Evolutionary conservation across 2,113 vertebrate species (phyloP).

Genomic region (Trachemys scripta): DNA sequence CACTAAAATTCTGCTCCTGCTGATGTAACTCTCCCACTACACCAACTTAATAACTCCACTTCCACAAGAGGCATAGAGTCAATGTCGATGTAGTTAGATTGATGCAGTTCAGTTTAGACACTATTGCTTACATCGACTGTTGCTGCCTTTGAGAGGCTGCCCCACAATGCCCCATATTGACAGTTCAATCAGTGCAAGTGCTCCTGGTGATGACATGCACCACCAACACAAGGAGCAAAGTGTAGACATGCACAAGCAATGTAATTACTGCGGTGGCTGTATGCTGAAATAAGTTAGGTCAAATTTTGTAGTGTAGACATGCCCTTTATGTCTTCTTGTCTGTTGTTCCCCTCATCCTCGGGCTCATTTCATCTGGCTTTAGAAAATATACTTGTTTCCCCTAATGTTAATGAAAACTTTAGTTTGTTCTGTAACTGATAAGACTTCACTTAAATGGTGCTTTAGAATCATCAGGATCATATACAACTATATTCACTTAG

Average conservation of each 20-base stretch:
- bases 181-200: no score
- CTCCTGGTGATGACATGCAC: background rate
- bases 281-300: background rate
- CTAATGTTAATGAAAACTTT: background rate
- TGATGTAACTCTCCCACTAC: no score
- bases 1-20: no score
- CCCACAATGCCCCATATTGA: background rate
- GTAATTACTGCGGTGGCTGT: background rate
- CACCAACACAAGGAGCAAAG: background rate
- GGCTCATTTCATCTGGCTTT: background rate
- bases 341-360: background rate
- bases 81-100: background rate
- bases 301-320: background rate
- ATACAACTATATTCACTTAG: constrained; percentile 29
- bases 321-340: constrained; percentile 11
- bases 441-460: background rate
- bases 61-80: background rate
- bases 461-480: background rate
- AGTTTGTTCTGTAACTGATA: background rate
- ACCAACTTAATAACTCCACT: background rate
- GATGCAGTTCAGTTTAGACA: background rate
- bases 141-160: background rate
- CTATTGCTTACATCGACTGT: background rate
- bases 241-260: background rate
- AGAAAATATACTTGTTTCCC: constrained; percentile 37